Evolutionary conservation across 2,888 invertebrate species (phyloP), one percentile per base, ranked within the genome.

Genomic region (Tetrapedia diversipes): DNA sequence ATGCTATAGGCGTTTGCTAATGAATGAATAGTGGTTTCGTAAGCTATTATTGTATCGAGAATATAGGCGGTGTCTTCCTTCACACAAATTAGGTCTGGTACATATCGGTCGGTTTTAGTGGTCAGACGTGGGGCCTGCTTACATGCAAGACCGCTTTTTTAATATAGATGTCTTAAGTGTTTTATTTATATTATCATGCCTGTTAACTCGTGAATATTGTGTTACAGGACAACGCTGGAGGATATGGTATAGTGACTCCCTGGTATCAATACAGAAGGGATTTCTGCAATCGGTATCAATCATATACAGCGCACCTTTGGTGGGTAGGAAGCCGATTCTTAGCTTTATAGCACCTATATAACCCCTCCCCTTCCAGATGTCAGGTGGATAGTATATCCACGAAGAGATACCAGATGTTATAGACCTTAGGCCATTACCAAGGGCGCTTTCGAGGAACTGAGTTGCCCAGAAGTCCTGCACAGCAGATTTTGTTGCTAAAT

Each of bases 301-400:
- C 60, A 60, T 47, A 4, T 60, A 60, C 0, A 47, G 60, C 45
- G n/a, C n/a, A n/a, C n/a, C n/a, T n/a, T n/a, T n/a, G n/a, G n/a
- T n/a, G n/a, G n/a, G n/a, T n/a, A n/a, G 8, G 4, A 60, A 19
- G 29, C 60, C 60, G 10, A 47, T 60, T 34, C 60, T 47, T 4
- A 60, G 22, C 4, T 60, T 29, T 1, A 60, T 14, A 7, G 60
- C 60, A 1, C 47, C 34, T 14, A 60, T 60, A 34, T 60, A 60
- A 14, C 47, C 60, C 14, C 60, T 60, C 0, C 60, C 60, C 6
- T 19, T 60, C 60, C 60, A 60, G 11, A 34, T 19, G 0, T 60
- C 16, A 0, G 60, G 60, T n/a, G 60, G 60, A 34, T 22, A 19
- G 22, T 63, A 63, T 4, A 63, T 51, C 49, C 63, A 63, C 1